A percentile compares a stretch with the other conserved stretches of the same genome.
Evolutionary conservation across 1,140 invertebrate genomes (phyloP).

Genomic region (Anastatus disparis): DNA sequence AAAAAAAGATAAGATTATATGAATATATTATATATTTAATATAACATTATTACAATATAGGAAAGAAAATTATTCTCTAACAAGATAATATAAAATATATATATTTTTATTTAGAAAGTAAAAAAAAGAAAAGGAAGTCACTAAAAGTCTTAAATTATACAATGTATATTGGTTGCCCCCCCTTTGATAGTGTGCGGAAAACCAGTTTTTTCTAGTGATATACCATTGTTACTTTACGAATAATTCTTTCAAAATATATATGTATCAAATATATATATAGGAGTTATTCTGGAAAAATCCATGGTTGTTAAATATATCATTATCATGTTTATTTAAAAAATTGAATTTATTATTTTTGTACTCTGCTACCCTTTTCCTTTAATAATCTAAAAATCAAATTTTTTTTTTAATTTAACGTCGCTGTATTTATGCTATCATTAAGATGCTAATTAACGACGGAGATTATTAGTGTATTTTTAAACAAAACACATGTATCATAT

Average conservation of each 20-base stretch:
- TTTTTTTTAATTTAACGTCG: too few relatives aligned
- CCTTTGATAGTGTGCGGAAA: slow-evolving; percentile 36
- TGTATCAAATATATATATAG: slow-evolving; percentile 44
- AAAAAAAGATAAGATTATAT: slow-evolving; percentile 41
- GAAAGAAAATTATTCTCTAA: slow-evolving; percentile 51
- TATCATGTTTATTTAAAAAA: slow-evolving; percentile 57
- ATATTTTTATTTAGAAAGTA: slow-evolving; percentile 53
- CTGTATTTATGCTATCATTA: too few relatives aligned
- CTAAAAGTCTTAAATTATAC: slow-evolving; percentile 52
- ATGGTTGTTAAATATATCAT: slow-evolving; percentile 62
- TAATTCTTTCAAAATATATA: slow-evolving; percentile 45
- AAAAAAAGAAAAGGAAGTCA: slow-evolving; percentile 57
- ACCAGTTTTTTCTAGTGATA: slow-evolving; percentile 51
- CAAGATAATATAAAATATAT: slow-evolving; percentile 43
- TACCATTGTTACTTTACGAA: slow-evolving; percentile 52
- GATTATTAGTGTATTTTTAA: too few relatives aligned
- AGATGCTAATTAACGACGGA: too few relatives aligned
- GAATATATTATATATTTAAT: slow-evolving; percentile 50
- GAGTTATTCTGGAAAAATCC: slow-evolving; percentile 49
- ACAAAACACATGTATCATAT: too few relatives aligned
- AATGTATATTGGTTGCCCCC: slow-evolving; percentile 44
- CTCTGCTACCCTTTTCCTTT: background rate
- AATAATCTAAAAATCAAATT: background rate
- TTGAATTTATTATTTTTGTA: slow-evolving; percentile 31
- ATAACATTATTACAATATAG: slow-evolving; percentile 29